phyloP scores from a whole-genome alignment of 37 sponge, comb jelly and placozoan genomes.

The Cladorhizidae sp. region DNA sequence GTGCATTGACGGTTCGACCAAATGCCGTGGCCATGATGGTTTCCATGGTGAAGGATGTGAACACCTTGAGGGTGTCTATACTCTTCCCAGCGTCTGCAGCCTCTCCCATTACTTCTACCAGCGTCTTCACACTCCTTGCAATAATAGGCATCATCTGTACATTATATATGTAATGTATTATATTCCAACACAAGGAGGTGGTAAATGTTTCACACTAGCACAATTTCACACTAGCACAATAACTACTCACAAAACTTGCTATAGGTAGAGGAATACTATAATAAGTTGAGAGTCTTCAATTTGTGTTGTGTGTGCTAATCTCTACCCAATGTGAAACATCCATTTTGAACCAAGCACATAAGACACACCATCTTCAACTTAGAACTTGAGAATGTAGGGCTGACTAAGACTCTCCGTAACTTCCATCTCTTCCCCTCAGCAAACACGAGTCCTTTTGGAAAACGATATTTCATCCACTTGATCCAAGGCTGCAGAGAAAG shows the following conservation, averaged over 20 bases:
- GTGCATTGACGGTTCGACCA: slow-evolving; percentile 19
- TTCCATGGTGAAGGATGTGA: slow-evolving; percentile 35
- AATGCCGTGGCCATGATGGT: slow-evolving; percentile 51
- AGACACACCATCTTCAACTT: slow-evolving; percentile 7
- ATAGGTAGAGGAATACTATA: too few species aligned
- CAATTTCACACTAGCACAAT: too few species aligned
- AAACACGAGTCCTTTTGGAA: not conserved
- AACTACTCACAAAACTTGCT: too few species aligned
- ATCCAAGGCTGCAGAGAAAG: not conserved
- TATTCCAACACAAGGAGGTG: too few species aligned
- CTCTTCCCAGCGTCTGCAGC: not conserved
- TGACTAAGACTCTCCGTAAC: not conserved
- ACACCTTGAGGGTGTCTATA: not conserved
- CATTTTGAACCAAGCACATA: too few species aligned
- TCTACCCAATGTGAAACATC: too few species aligned
- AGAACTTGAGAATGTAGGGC: slow-evolving; percentile 2
- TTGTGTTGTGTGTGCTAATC: not conserved
- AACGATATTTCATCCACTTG: not conserved
- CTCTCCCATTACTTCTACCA: not conserved
- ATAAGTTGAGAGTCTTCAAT: too few species aligned
- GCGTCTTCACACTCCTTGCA: not conserved
- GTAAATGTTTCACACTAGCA: too few species aligned
- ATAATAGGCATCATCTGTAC: slow-evolving; percentile 2
- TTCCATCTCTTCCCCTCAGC: slow-evolving; percentile 1
- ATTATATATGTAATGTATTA: too few species aligned